Evolutionary conservation across 2,797 vertebrate species (phyloP).

Genomic region (Scomberomorus guttatus): DNA sequence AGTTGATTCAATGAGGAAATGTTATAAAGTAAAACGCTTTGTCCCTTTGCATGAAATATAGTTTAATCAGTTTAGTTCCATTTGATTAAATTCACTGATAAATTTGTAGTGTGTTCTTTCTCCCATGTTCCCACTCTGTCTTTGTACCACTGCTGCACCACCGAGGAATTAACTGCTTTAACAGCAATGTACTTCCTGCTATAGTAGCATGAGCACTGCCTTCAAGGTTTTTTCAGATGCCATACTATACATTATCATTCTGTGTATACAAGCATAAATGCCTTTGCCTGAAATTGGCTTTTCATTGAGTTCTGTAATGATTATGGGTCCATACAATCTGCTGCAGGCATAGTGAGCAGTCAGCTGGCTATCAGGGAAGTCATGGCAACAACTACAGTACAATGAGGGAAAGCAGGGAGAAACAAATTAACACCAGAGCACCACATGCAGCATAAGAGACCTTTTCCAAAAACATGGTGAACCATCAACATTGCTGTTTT

Average conservation of each 20-base stretch:
- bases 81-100: conserved; percentile 76
- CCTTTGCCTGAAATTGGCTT: conserved; percentile 31
- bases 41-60: conserved; percentile 67
- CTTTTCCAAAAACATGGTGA: conserved; percentile 20
- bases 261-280: conserved; percentile 23
- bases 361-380: conserved; percentile 25
- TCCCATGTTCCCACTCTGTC: conserved; percentile 53
- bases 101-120: conserved; percentile 47
- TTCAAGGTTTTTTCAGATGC: conserved; percentile 27
- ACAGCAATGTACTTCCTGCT: conserved; percentile 31
- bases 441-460: neutral
- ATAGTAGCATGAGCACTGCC: conserved; percentile 3
- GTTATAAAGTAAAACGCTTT: conserved; percentile 74
- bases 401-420: conserved; percentile 1
- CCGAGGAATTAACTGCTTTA: conserved; percentile 32
- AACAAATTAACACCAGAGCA: conserved; percentile 44
- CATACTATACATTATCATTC: conserved; percentile 26
- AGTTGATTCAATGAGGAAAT: conserved; percentile 73
- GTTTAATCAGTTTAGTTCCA: conserved; percentile 76
- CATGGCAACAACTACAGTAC: conserved; percentile 36
- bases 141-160: conserved; percentile 26
- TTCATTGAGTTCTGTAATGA: conserved; percentile 13
- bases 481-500: conserved; percentile 2
- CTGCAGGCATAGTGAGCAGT: conserved; percentile 25
- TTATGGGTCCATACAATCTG: conserved; percentile 30